These are phyloP conservation scores for Diarsia dahlii DNA, from an alignment of 2,888 invertebrate species.

Conservation along the genomic window DNA sequence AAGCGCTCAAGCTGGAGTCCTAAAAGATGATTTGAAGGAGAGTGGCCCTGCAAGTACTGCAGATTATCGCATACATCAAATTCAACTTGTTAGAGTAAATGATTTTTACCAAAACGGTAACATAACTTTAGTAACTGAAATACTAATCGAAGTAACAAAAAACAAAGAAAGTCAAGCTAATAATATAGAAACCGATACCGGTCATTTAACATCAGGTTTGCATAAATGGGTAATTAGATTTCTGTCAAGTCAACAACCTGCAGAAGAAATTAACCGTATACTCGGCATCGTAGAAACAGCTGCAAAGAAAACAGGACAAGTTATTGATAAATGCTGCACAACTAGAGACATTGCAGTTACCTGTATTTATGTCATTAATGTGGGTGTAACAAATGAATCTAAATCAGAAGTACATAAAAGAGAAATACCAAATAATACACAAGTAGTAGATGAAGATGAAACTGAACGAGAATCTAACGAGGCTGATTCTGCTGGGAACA, in stretches of 20 bases:
- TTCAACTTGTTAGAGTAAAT: background rate
- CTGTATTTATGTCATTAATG: background rate
- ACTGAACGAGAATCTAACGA: background rate
- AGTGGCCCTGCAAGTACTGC: background rate
- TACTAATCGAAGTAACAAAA: slow-evolving; percentile 12
- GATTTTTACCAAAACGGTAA: background rate
- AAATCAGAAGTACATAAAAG: slow-evolving; percentile 1
- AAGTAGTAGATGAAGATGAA: background rate
- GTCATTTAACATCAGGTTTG: slow-evolving; percentile 5
- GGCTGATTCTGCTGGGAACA: background rate
- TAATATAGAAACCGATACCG: background rate
- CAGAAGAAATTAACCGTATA: background rate
- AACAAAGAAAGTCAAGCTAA: background rate
- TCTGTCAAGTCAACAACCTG: background rate
- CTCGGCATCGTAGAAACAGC: background rate
- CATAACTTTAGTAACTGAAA: background rate
- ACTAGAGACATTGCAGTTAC: background rate
- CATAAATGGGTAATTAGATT: slow-evolving; percentile 34
- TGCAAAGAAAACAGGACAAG: background rate
- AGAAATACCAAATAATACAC: background rate
- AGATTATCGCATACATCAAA: background rate
- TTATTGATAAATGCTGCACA: background rate
- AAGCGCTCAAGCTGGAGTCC: slow-evolving; percentile 18
- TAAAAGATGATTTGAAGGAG: slow-evolving; percentile 6
- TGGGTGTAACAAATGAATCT: background rate